phyloP scores from a whole-genome alignment of 2,797 vertebrate genomes.

The Alcedo atthis region DNA sequence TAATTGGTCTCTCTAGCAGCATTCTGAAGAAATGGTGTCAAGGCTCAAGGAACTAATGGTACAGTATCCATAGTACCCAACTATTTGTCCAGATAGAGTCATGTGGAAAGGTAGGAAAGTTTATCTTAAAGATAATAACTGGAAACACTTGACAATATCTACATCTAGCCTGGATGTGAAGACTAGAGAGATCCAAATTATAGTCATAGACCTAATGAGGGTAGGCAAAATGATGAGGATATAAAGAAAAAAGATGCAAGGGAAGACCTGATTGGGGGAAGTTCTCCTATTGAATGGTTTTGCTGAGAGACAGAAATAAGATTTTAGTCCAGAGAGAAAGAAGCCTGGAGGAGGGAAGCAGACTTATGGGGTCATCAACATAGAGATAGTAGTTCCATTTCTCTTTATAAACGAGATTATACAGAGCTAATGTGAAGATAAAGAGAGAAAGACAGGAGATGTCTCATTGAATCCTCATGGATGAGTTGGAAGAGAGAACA shows the following conservation, averaged over 20 bases:
- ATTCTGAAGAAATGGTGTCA: not conserved
- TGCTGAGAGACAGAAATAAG: not conserved
- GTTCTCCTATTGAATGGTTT: not conserved
- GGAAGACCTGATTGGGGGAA: not conserved
- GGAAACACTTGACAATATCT: not conserved
- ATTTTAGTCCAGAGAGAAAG: not conserved
- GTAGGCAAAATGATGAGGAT: not conserved
- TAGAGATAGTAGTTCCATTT: not conserved
- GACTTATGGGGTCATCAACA: not conserved
- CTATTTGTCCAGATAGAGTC: not conserved
- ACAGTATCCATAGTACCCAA: not conserved
- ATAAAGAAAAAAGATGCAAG: not conserved
- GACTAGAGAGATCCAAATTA: not conserved
- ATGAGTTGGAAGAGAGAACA: not conserved
- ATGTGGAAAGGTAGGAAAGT: not conserved
- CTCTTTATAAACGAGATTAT: conserved; percentile 8
- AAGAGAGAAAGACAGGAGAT: not conserved
- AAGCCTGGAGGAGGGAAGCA: not conserved
- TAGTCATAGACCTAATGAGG: not conserved
- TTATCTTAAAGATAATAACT: not conserved
- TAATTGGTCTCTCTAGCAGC: not conserved
- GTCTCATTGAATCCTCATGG: not conserved
- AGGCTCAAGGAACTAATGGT: not conserved
- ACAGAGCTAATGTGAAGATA: not conserved
- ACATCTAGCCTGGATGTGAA: not conserved